Conservation (phyloP, 2,797 vertebrate genomes). For the Cryptoprocta ferox region DNA sequence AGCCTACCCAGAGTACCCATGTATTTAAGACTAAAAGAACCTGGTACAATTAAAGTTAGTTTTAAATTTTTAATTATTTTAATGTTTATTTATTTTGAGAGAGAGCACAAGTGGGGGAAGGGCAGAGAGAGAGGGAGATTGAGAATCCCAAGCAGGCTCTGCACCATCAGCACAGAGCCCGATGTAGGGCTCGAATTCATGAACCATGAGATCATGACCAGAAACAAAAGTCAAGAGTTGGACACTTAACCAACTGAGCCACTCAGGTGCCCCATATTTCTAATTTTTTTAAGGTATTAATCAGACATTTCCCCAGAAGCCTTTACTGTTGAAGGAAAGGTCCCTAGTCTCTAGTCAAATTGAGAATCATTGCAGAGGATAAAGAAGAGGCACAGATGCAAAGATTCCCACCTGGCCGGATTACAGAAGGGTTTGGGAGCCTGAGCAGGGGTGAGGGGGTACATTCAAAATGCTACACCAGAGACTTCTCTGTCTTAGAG, state of each 20-base stretch:
- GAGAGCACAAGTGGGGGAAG: too few relatives aligned
- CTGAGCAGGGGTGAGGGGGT: neutral
- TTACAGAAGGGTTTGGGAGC: neutral
- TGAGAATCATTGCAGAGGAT: neutral
- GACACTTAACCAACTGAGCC: too few relatives aligned
- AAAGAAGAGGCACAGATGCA: neutral
- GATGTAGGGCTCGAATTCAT: too few relatives aligned
- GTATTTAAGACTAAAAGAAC: neutral
- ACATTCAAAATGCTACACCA: neutral
- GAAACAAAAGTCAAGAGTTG: too few relatives aligned
- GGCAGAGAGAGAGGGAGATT: too few relatives aligned
- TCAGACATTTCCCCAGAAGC: neutral
- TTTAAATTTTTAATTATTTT: neutral
- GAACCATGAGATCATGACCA: too few relatives aligned
- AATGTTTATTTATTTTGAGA: too few relatives aligned
- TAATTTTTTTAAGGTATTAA: neutral
- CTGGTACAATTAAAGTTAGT: neutral
- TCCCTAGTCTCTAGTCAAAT: neutral
- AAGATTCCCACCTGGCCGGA: neutral
- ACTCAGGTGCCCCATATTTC: neutral
- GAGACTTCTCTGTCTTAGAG: neutral
- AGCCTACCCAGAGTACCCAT: neutral
- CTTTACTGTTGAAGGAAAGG: neutral
- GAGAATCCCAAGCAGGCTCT: too few relatives aligned
- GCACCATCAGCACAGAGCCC: too few relatives aligned